Conservation (phyloP, 2,888 invertebrate species). For the Diplazon laetatorius region DNA sequence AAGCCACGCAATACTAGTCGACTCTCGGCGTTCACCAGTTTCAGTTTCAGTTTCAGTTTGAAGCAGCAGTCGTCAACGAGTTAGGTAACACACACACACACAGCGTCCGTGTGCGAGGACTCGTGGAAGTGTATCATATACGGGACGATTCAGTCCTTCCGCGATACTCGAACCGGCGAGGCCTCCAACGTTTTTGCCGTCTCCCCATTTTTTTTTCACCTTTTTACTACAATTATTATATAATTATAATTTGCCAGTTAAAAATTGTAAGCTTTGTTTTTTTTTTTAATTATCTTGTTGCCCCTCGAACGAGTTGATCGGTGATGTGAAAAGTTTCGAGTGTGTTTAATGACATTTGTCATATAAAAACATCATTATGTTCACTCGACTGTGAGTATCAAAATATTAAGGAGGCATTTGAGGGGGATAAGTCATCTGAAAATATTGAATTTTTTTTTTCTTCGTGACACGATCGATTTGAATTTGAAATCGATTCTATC, state of each 20-base stretch:
- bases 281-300: background rate
- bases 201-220: constrained; percentile 1
- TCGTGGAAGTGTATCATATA: constrained; percentile 62
- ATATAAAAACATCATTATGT: constrained; percentile 48
- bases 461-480: too few relatives aligned
- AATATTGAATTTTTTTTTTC: too few relatives aligned
- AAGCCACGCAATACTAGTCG: constrained; percentile 30
- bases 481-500: too few relatives aligned
- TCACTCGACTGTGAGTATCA: constrained; percentile 48
- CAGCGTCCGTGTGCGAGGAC: constrained; percentile 56
- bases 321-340: constrained; percentile 52
- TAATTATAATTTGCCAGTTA: too few relatives aligned
- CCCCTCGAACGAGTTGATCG: constrained; percentile 24
- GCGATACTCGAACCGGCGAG: constrained; percentile 71
- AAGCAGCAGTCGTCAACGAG: constrained; percentile 53
- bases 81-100: constrained; percentile 73
- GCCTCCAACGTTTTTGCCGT: constrained; percentile 46
- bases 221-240: background rate
- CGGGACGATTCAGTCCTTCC: constrained; percentile 72
- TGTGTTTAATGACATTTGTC: constrained; percentile 32
- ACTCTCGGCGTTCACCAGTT: constrained; percentile 44
- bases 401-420: background rate
- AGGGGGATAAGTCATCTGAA: background rate
- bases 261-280: background rate
- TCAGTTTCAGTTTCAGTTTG: constrained; percentile 25